Evolutionary conservation across 1,140 invertebrate species (phyloP).

Genomic region (Pseudomyrmex pallidus): DNA sequence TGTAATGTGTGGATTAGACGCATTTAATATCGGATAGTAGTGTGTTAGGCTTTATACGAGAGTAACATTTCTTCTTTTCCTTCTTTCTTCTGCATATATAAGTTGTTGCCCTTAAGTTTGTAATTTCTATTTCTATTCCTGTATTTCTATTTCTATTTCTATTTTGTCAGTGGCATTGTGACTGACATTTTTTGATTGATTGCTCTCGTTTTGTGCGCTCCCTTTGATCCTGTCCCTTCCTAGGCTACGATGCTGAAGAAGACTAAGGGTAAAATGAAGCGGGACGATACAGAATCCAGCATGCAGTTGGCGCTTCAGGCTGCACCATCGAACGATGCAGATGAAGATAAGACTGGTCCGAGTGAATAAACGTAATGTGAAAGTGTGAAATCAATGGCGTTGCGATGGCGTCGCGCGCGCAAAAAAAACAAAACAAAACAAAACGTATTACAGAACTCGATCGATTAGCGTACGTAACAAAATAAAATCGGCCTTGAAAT

Average conservation of each 20-base stretch:
- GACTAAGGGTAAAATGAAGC: conserved; percentile 97
- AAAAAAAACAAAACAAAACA: too few relatives aligned
- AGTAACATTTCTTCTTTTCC: conserved; percentile 33
- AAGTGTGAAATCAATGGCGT: conserved; percentile 34
- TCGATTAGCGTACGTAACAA: conserved; percentile 58
- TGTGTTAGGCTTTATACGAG: conserved; percentile 46
- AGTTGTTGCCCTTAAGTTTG: conserved; percentile 42
- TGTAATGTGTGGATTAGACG: conserved; percentile 66
- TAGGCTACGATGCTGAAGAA: conserved; percentile 95
- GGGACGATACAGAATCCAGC: conserved; percentile 95
- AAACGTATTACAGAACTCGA: conserved; percentile 19
- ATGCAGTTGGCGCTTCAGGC: conserved; percentile 88
- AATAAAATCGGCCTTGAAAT: conserved; percentile 68
- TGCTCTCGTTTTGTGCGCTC: conserved; percentile 78
- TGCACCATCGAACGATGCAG: conserved; percentile 83
- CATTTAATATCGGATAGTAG: conserved; percentile 52
- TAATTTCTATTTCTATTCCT: conserved; percentile 51
- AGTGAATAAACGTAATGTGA: conserved; percentile 59
- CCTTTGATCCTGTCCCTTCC: conserved; percentile 85
- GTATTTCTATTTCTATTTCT: conserved; percentile 29
- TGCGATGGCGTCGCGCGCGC: conserved; percentile 33
- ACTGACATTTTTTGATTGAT: conserved; percentile 70
- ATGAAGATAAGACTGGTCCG: conserved; percentile 73
- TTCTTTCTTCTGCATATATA: conserved; percentile 52
- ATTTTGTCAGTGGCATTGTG: conserved; percentile 58